A percentile compares a stretch with the other conserved stretches of the same genome.
These are phyloP conservation scores for Tineola bisselliella DNA, from an alignment of 2,888 invertebrate species.

Conservation along the genomic window DNA sequence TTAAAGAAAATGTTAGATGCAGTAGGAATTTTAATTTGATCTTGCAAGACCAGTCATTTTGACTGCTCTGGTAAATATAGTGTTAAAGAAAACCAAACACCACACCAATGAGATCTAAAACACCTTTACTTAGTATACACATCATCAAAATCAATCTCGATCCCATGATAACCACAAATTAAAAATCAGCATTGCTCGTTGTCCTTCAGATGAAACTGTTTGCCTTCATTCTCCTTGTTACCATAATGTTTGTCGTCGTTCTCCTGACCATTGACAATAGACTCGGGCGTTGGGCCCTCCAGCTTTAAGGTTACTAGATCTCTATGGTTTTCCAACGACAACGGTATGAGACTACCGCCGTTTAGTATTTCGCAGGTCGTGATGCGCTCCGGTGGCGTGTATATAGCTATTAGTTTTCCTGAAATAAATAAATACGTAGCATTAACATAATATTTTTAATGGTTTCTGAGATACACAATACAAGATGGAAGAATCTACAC, in stretches of 20 bases:
- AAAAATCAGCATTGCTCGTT: slow-evolving; percentile 43
- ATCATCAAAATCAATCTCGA: background rate
- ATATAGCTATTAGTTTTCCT: slow-evolving; percentile 83
- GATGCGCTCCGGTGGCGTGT: slow-evolving; percentile 78
- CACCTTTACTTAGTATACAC: background rate
- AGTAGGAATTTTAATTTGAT: too few species aligned
- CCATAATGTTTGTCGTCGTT: slow-evolving; percentile 43
- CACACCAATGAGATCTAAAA: background rate
- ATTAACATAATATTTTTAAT: slow-evolving; percentile 12
- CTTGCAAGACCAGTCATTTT: too few species aligned
- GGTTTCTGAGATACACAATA: background rate
- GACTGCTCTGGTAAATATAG: too few species aligned
- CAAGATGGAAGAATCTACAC: too few species aligned
- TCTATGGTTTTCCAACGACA: slow-evolving; percentile 74
- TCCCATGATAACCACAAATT: background rate
- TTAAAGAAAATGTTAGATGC: too few species aligned
- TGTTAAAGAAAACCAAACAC: background rate
- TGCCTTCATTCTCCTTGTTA: slow-evolving; percentile 65
- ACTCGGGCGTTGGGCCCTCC: slow-evolving; percentile 42
- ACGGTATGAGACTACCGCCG: slow-evolving; percentile 75
- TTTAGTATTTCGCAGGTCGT: slow-evolving; percentile 80
- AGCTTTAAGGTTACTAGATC: slow-evolving; percentile 74
- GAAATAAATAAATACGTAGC: slow-evolving; percentile 19
- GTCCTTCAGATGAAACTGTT: slow-evolving; percentile 66
- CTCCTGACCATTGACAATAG: slow-evolving; percentile 42